phyloP scores from a whole-genome alignment of 2,113 vertebrate species.

The Turnix velox region DNA sequence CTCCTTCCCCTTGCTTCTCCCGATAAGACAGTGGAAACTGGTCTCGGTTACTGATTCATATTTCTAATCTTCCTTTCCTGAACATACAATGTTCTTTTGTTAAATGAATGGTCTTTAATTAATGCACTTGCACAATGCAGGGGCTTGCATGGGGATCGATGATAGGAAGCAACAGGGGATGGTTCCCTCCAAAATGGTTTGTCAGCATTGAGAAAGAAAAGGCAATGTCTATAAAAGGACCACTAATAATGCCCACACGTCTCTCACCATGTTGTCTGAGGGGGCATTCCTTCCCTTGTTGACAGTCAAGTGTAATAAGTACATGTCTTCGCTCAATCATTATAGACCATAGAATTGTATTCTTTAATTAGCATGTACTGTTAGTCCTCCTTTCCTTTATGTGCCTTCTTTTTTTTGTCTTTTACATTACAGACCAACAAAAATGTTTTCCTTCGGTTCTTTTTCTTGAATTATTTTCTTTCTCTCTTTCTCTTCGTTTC shows the following conservation, averaged over 20 bases:
- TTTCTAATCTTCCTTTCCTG: constrained; percentile 49
- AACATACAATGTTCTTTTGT: constrained; percentile 45
- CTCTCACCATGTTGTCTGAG: constrained; percentile 70
- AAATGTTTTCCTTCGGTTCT: not conserved
- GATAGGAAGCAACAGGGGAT: constrained; percentile 65
- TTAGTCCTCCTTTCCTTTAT: constrained; percentile 35
- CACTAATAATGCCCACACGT: constrained; percentile 72
- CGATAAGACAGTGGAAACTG: constrained; percentile 3
- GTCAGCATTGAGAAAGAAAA: constrained; percentile 60
- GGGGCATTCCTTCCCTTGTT: constrained; percentile 62
- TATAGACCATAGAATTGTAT: constrained; percentile 61
- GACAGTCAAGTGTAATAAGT: constrained; percentile 66
- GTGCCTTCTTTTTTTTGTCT: not conserved
- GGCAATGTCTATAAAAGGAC: constrained; percentile 49
- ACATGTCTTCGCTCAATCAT: constrained; percentile 61
- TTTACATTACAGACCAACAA: not conserved
- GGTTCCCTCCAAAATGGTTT: constrained; percentile 63
- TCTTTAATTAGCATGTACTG: constrained; percentile 66
- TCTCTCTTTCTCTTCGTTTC: not conserved
- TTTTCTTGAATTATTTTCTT: not conserved
- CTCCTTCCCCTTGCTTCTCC: not conserved
- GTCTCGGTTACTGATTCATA: constrained; percentile 22
- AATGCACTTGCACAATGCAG: constrained; percentile 45
- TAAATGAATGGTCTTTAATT: constrained; percentile 62
- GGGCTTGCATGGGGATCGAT: constrained; percentile 60